A percentile compares a stretch with the other conserved stretches of the same genome.
phyloP scores from a whole-genome alignment of 2,888 invertebrate species.

The Dryococelus australis region DNA sequence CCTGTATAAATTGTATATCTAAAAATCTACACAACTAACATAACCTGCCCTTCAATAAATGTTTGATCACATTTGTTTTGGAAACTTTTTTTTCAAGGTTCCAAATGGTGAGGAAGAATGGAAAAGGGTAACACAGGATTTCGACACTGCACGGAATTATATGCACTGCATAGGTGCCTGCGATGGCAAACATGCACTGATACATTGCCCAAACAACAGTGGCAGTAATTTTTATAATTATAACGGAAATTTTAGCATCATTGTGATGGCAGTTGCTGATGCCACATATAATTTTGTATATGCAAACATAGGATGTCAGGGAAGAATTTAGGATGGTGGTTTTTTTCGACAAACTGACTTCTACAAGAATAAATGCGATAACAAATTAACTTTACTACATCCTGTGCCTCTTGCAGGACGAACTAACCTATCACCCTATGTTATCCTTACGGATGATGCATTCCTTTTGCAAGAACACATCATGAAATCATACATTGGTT shows the following conservation, averaged over 20 bases:
- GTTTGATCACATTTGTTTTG: too few relatives aligned
- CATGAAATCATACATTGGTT: constrained; percentile 48
- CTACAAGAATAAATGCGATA: constrained; percentile 48
- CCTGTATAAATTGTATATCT: too few relatives aligned
- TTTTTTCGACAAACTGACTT: constrained; percentile 37
- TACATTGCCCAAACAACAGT: constrained; percentile 49
- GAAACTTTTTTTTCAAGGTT: neutral
- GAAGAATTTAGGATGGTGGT: neutral
- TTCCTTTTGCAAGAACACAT: constrained; percentile 45
- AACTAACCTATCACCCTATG: constrained; percentile 48
- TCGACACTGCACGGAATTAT: neutral
- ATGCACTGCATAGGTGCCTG: constrained; percentile 51
- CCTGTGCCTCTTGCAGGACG: constrained; percentile 43
- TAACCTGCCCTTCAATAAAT: too few relatives aligned
- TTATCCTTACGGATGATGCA: constrained; percentile 50
- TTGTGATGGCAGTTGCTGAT: constrained; percentile 52
- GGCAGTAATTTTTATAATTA: constrained; percentile 53
- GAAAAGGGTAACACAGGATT: neutral
- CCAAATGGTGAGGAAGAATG: neutral
- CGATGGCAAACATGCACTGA: constrained; percentile 53
- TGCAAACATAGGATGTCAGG: constrained; percentile 34
- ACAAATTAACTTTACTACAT: constrained; percentile 45
- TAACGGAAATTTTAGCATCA: constrained; percentile 51
- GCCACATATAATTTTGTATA: constrained; percentile 48
- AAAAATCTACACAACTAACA: too few relatives aligned